phyloP scores from a whole-genome alignment of 2,888 invertebrate genomes.

The Lasioglossum oenotherae region DNA sequence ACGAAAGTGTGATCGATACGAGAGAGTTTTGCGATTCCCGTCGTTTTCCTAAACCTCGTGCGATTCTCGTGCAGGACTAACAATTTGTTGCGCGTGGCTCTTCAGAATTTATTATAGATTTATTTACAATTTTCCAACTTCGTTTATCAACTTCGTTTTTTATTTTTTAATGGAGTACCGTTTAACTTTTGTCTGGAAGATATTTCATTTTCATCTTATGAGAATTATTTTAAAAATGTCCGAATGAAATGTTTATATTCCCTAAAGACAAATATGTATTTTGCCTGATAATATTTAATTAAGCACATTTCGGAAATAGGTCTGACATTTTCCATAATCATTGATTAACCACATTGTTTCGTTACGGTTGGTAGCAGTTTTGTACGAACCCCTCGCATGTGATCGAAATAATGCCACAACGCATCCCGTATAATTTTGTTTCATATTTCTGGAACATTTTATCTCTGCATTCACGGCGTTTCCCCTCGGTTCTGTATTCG shows the following conservation, averaged over 20 bases:
- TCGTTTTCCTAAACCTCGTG: conserved; percentile 68
- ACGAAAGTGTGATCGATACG: conserved; percentile 66
- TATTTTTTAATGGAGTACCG: no score
- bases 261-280: not conserved
- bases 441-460: conserved; percentile 2
- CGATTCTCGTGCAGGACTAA: conserved; percentile 50
- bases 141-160: no score
- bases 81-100: not conserved
- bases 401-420: not conserved
- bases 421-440: not conserved
- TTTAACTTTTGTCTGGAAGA: no score
- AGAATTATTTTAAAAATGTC: no score
- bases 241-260: no score
- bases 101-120: not conserved
- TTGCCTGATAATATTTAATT: not conserved
- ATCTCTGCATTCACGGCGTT: not conserved
- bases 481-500: not conserved
- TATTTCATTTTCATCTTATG: no score
- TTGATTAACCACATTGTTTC: not conserved
- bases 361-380: not conserved
- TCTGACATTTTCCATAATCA: not conserved
- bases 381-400: not conserved
- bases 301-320: not conserved
- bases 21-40: conserved; percentile 74
- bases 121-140: no score